phyloP scores from a whole-genome alignment of 2,888 invertebrate species.

The Tetragonisca angustula region DNA sequence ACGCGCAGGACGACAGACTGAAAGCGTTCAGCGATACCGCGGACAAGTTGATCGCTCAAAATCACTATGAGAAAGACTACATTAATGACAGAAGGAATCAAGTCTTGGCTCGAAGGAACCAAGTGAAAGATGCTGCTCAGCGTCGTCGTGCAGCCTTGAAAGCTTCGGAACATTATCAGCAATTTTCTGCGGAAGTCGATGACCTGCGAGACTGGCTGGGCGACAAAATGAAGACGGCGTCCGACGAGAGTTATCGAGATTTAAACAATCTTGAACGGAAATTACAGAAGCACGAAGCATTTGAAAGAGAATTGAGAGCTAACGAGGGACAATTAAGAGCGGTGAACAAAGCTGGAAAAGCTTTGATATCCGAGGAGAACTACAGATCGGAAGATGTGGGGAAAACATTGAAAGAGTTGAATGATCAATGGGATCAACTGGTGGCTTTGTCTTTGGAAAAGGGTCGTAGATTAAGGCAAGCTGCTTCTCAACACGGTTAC shows the following conservation, averaged over 20 bases:
- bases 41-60: slow-evolving; percentile 90
- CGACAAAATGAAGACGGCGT: slow-evolving; percentile 95
- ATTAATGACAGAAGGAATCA: slow-evolving; percentile 90
- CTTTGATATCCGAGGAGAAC: slow-evolving; percentile 89
- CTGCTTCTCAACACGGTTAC: slow-evolving; percentile 92
- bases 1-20: slow-evolving; percentile 96
- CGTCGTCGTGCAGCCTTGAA: slow-evolving; percentile 90
- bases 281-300: slow-evolving; percentile 98
- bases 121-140: slow-evolving; percentile 90
- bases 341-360: slow-evolving; percentile 92
- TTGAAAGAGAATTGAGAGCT: slow-evolving; percentile 96
- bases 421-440: slow-evolving; percentile 91
- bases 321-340: slow-evolving; percentile 96
- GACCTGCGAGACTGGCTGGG: slow-evolving; percentile 95
- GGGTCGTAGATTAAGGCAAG: slow-evolving; percentile 93
- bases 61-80: slow-evolving; percentile 92
- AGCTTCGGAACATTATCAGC: slow-evolving; percentile 95
- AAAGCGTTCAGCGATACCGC: slow-evolving; percentile 93
- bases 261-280: slow-evolving; percentile 95
- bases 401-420: slow-evolving; percentile 88
- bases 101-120: slow-evolving; percentile 90
- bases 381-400: slow-evolving; percentile 90
- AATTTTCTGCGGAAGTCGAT: slow-evolving; percentile 96
- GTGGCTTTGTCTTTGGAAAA: slow-evolving; percentile 88
- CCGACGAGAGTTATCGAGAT: slow-evolving; percentile 96